These are phyloP conservation scores for Elgonia sp. DNA, from an alignment of 2,888 invertebrate species.

Conservation along the genomic window DNA sequence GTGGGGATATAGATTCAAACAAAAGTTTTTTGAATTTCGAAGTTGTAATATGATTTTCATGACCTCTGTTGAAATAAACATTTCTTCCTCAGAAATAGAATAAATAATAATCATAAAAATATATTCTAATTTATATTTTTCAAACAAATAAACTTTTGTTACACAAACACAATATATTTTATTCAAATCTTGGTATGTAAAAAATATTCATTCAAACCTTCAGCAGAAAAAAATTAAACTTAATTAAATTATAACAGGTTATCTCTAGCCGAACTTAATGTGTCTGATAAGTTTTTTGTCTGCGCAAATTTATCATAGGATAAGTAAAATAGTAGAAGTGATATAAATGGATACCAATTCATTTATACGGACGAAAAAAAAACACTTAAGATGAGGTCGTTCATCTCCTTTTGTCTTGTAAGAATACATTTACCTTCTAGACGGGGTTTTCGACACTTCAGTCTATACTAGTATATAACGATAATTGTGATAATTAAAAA, in stretches of 20 bases:
- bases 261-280: not conserved
- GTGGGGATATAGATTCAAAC: not conserved
- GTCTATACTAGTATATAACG: not conserved
- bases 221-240: not conserved
- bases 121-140: not conserved
- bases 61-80: too few relatives aligned
- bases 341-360: conserved; percentile 61
- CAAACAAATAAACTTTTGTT: not conserved
- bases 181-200: not conserved
- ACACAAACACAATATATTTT: not conserved
- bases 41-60: not conserved
- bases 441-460: conserved; percentile 33
- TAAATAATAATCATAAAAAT: not conserved
- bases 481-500: conserved; percentile 28
- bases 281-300: conserved; percentile 14
- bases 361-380: conserved; percentile 50
- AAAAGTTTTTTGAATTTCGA: conserved; percentile 2
- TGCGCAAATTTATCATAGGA: conserved; percentile 44
- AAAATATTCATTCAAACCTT: not conserved
- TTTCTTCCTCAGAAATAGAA: not conserved
- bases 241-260: conserved; percentile 1
- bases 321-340: conserved; percentile 50
- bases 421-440: conserved; percentile 37
- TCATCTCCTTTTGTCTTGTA: conserved; percentile 36
- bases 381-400: conserved; percentile 43